phyloP scores from a whole-genome alignment of 2,888 invertebrate genomes.

The Erebia ligea region DNA sequence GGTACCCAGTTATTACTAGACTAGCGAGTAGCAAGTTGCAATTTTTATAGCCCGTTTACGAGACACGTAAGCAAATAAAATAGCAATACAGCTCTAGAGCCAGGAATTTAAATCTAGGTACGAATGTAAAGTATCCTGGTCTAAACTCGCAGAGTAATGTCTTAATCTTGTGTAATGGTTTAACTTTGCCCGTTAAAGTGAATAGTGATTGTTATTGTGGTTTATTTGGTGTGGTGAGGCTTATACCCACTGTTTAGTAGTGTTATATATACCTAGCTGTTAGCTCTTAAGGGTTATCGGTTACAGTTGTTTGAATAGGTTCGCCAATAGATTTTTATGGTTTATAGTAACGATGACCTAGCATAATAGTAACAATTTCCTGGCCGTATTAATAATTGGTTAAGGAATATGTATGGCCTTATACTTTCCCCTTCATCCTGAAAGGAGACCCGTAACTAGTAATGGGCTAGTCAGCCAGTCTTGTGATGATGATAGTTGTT shows the following conservation, averaged over 20 bases:
- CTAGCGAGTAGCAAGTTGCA: not conserved
- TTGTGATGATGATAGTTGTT: too few relatives aligned
- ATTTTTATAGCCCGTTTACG: constrained; percentile 9
- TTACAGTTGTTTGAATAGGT: constrained; percentile 7
- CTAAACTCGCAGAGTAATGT: constrained; percentile 35
- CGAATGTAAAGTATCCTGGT: constrained; percentile 27
- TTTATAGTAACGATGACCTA: too few relatives aligned
- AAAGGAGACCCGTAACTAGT: too few relatives aligned
- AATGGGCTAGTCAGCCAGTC: too few relatives aligned
- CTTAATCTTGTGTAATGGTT: constrained; percentile 43
- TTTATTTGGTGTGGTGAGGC: constrained; percentile 22
- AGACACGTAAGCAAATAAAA: constrained; percentile 9
- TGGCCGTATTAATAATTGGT: too few relatives aligned
- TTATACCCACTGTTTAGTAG: constrained; percentile 3
- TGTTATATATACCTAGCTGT: not conserved
- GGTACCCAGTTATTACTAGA: not conserved
- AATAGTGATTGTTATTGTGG: constrained; percentile 32
- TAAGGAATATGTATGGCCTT: too few relatives aligned
- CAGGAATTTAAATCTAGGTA: constrained; percentile 24
- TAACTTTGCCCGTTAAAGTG: constrained; percentile 43
- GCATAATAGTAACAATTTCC: too few relatives aligned
- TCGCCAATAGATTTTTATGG: not conserved
- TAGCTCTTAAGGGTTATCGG: constrained; percentile 1
- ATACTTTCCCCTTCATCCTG: too few relatives aligned
- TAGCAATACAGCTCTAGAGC: constrained; percentile 13